Conservation (phyloP, 2,888 invertebrate species). For the Raillietiella orientalis region DNA sequence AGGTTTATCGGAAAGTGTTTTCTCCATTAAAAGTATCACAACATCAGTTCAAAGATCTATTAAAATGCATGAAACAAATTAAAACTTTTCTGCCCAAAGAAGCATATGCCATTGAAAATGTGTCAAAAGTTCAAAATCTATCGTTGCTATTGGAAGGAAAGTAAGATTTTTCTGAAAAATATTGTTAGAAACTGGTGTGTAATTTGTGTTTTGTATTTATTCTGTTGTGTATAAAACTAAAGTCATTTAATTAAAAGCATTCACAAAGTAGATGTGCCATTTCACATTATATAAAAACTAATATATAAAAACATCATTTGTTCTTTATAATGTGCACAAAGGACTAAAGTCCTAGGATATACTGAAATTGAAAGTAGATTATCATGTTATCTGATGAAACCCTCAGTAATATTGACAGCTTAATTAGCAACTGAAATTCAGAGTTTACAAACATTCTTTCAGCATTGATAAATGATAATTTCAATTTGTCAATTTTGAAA, state of each 20-base stretch:
- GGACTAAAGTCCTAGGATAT: no score
- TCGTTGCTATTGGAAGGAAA: slow-evolving; percentile 56
- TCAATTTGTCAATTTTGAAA: no score
- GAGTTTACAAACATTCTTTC: no score
- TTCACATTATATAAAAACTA: no score
- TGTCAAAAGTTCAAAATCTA: slow-evolving; percentile 53
- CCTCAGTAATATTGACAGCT: no score
- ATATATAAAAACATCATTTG: no score
- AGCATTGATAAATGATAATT: no score
- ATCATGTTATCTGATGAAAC: no score
- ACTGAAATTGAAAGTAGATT: no score
- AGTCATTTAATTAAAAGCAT: no score
- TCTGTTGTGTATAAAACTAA: neutral
- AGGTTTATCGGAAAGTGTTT: slow-evolving; percentile 50
- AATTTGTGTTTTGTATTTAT: neutral
- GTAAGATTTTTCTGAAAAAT: slow-evolving; percentile 20
- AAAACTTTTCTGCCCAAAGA: slow-evolving; percentile 47
- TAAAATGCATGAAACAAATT: slow-evolving; percentile 46
- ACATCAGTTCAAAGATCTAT: slow-evolving; percentile 42
- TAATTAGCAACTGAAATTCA: no score
- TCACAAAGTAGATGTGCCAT: no score
- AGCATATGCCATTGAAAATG: slow-evolving; percentile 57
- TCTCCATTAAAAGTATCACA: slow-evolving; percentile 46
- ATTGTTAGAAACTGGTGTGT: neutral
- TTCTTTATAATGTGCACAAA: neutral